Base-by-base conservation (phyloP, 2,888 invertebrate species). In the Conus canariensis region DNA sequence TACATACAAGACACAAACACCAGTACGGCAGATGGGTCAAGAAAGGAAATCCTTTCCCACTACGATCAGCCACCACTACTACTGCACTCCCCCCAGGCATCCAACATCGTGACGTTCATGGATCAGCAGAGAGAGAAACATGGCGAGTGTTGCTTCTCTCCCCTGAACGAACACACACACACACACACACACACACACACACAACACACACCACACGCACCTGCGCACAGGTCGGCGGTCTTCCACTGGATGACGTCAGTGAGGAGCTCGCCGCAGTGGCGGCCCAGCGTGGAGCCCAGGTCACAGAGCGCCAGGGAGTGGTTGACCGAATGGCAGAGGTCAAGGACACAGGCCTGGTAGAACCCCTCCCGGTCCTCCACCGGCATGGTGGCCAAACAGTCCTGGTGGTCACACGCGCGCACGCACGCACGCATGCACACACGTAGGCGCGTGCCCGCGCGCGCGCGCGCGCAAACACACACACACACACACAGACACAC, bases 281-380 rank as follows among this genome's bases (percentile, higher is more conserved):
- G 89, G 60, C 92, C 92, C 4, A 94, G 94, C 16, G 91, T 83
- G 25, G 91, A 90, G 19, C 88, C 91, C 70, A 90, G 58, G 25
- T 88, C 85, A 82, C 91, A 91, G 22, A 90, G 25, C 0, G 77
- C 67, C 5, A 67, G 30, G 8, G 87, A 90, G 4, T 90, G 86
- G 90, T 94, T 92, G n/a, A 88, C 92, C 3, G 91, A 90, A 58
- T 90, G 90, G 90, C 95, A 95, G 74, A 93, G 82, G 90, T 95
- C 95, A 90, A 91, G 93, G 1, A 93, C 87, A 90, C 95, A 95
- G 12, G 92, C 87, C 19, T 80, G 10, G 8, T 85, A 88, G 82
- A 91, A 91, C 16, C 89, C 89, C 0, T 92, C 90, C 16, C 89
- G 58, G 12, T 91, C 64, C 0, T 22, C 16, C 10, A 25, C 22